Base-by-base conservation (phyloP, 2,888 invertebrate species). In the Lasioglossum vierecki region DNA sequence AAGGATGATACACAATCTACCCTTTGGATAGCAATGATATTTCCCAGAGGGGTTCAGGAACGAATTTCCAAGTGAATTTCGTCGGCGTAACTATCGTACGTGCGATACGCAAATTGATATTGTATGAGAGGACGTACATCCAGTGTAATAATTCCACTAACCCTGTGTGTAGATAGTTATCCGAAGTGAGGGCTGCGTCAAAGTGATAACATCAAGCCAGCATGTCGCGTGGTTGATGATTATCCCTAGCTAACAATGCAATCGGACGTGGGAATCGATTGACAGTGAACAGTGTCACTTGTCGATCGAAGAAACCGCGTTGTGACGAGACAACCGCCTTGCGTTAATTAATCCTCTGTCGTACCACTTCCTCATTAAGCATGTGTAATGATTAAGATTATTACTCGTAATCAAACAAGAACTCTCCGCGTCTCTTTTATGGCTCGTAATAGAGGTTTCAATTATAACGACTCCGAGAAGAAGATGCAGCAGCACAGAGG, bases 81-180 rank as follows among this genome's bases (percentile, higher is more conserved):
- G 11, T n/a, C 2, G 73, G 49, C 49, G 46, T 9, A n/a, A 35
- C 15, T 53, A 22, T 39, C n/a, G 13, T 57, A 41, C 53, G 53
- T 15, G 35, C 9, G 6, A 46, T 4, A 57, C 15, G 57, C 46
- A 30, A 70, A 79, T 74, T 57, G 46, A 73, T 82, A 15, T 26
- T 66, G 18, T 30, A 73, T 5, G 13, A 22, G 13, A 22, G 26
- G 74, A 46, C 35, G 2, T 30, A 41, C 8, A 46, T 30, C 11
- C 60, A 49, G 6, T 30, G 30, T 11, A 60, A 60, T 77, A 73
- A 77, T 83, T 74, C 18, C 57, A 11, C 30, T 60, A 73, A 81
- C 73, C 44, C 68, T 60, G 49, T 35, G 26, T 18, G 60, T n/a
- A n/a, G 73, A 74, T 68, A 46, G 53, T 53, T 18, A 2, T 26